These are phyloP conservation scores for Syrista parreyssii DNA, from an alignment of 2,888 invertebrate species.

Conservation along the genomic window DNA sequence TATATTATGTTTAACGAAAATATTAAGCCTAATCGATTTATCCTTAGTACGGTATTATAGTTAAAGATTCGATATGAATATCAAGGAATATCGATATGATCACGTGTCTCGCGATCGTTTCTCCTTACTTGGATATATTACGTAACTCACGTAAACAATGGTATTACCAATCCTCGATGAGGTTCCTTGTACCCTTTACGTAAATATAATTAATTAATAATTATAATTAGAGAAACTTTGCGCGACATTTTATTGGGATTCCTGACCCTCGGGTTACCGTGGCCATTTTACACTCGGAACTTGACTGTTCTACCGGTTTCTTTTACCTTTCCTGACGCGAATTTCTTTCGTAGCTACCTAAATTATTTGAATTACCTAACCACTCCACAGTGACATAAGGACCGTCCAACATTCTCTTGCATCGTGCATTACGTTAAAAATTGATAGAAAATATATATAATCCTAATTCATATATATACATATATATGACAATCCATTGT, in stretches of 20 bases:
- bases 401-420: no score
- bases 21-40: not conserved
- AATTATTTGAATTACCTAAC: not conserved
- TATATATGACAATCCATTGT: no score
- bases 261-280: conserved; percentile 38
- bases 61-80: no score
- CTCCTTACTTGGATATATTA: not conserved
- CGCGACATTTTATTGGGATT: conserved; percentile 41
- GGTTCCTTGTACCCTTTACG: conserved; percentile 16
- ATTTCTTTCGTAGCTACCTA: not conserved
- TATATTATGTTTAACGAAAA: not conserved
- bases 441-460: not conserved
- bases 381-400: not conserved
- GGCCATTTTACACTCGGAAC: conserved; percentile 4
- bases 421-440: not conserved
- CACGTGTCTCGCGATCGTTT: not conserved
- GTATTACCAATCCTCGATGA: conserved; percentile 7
- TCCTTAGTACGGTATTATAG: not conserved
- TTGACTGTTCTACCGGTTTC: not conserved
- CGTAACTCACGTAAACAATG: conserved; percentile 3
- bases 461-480: not conserved
- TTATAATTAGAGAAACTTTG: conserved; percentile 44
- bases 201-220: conserved; percentile 40
- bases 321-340: not conserved
- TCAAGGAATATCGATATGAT: not conserved